Conservation (phyloP, 2,113 vertebrate species). For the Ceyx margarethae region DNA sequence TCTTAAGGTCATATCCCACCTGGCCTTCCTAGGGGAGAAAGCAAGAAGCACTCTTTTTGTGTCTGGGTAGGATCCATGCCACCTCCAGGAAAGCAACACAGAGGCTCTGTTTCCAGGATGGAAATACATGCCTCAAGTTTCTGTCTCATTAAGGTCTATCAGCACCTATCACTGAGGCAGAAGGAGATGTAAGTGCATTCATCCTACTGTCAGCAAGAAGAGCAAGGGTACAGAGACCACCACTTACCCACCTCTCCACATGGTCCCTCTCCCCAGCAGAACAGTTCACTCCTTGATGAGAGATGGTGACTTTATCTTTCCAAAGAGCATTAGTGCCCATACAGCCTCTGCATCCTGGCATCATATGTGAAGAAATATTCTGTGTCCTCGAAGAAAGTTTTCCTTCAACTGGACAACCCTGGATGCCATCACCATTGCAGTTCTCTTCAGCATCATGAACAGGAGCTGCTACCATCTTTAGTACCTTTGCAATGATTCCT, state of each 20-base stretch:
- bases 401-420: background rate
- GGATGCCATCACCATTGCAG: background rate
- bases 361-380: background rate
- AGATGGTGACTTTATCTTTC: background rate
- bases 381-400: background rate
- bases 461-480: background rate
- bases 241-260: background rate
- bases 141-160: background rate
- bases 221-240: background rate
- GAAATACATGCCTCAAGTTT: background rate
- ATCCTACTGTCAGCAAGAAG: background rate
- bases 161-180: background rate
- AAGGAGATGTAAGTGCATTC: background rate
- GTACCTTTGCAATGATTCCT: background rate
- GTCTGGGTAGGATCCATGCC: background rate
- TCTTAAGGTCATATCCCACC: background rate
- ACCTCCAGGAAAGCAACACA: background rate
- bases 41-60: background rate
- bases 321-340: fast-evolving
- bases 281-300: background rate
- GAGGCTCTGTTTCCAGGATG: background rate
- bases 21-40: background rate
- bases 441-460: background rate
- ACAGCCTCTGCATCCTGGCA: background rate
- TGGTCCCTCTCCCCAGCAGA: background rate